Evolutionary conservation across 2,113 vertebrate genomes (phyloP), one percentile per base, ranked within the genome.

Genomic region (Athene noctua): DNA sequence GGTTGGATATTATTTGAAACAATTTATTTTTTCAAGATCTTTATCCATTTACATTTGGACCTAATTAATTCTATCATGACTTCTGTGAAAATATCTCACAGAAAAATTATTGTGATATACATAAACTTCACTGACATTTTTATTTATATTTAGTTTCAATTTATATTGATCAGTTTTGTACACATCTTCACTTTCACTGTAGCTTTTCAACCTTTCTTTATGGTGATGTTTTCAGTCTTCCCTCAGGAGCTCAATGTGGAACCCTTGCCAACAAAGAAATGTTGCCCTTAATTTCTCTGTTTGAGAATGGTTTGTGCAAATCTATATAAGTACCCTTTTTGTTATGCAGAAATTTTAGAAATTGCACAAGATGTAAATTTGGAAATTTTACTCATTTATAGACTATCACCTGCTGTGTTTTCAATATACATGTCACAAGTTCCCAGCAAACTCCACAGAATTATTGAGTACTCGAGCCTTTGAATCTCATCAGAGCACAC

Each of bases 71-170:
- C 32, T 65, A 25, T 4, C 10, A 38, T 42, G 9, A 83, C 13
- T 80, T 58, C 6, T 36, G 5, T 29, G 29, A 72, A 87, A 85
- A 68, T 52, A 13, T 21, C 7, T n/a, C 11, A 67, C 11, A 82
- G 20, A 23, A 65, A 62, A 68, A 68, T 10, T 34, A 63, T 47
- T 86, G 5, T 55, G 25, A 26, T 49, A 10, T 5, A 81, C 86
- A 94, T 54, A 86, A 94, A 95, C 54, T 22, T 96, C 86, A 94
- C 38, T 97, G 61, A 80, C 25, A 96, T 94, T 86, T 92, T 95
- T 90, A 25, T 36, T 95, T 93, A 84, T 78, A 38, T 96, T 96
- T 92, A 95, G 14, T 86, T 88, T 95, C 88, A 88, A 54, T 90
- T 96, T 92, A 88, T 57, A 89, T 94, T 86, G 65, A 61, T 91